A percentile compares a stretch with the other conserved stretches of the same genome.
These are phyloP conservation scores for Acrobasis consociella DNA, from an alignment of 2,888 invertebrate species.

Conservation along the genomic window DNA sequence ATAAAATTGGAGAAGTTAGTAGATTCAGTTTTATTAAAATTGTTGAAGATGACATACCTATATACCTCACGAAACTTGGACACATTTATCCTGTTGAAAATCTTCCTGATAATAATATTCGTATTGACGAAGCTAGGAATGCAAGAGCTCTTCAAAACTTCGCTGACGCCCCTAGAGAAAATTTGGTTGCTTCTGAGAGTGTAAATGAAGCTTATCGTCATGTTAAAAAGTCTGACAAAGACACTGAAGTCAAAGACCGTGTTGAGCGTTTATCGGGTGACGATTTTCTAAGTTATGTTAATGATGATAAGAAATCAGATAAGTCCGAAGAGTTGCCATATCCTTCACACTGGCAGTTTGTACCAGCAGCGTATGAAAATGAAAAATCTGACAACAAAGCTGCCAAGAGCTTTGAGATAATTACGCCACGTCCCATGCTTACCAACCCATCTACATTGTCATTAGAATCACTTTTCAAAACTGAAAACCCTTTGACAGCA, in stretches of 20 bases:
- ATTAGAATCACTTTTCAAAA: slow-evolving; percentile 86
- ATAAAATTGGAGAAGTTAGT: slow-evolving; percentile 87
- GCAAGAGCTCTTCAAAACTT: slow-evolving; percentile 69
- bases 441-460: slow-evolving; percentile 86
- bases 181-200: slow-evolving; percentile 76
- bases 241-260: slow-evolving; percentile 39
- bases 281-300: slow-evolving; percentile 66
- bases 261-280: slow-evolving; percentile 59
- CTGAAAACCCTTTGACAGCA: slow-evolving; percentile 66
- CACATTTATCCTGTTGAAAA: slow-evolving; percentile 77
- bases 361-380: slow-evolving; percentile 77
- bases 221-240: slow-evolving; percentile 49
- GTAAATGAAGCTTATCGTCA: slow-evolving; percentile 76
- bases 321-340: slow-evolving; percentile 48
- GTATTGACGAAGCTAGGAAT: slow-evolving; percentile 77
- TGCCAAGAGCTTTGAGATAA: slow-evolving; percentile 62
- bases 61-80: slow-evolving; percentile 73
- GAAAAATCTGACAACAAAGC: slow-evolving; percentile 56
- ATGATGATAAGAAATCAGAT: slow-evolving; percentile 63
- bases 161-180: slow-evolving; percentile 68
- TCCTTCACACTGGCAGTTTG: slow-evolving; percentile 67
- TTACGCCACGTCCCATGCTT: slow-evolving; percentile 63
- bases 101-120: slow-evolving; percentile 73
- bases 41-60: slow-evolving; percentile 83
- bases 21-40: slow-evolving; percentile 86